Conservation (phyloP, 2,113 vertebrate genomes). For the Mandrillus leucophaeus region DNA sequence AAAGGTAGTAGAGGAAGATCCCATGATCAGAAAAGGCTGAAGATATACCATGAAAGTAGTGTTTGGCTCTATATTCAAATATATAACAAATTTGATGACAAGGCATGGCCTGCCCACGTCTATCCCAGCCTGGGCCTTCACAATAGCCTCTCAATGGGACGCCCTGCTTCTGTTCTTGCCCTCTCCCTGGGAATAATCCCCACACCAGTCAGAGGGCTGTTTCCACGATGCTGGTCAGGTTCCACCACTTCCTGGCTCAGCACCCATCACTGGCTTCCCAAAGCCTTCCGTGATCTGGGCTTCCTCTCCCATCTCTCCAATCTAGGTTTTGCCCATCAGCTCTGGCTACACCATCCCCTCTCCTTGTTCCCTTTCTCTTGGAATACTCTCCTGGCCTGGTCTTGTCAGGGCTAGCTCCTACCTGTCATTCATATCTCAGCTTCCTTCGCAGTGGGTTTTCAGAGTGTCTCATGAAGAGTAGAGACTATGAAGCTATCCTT, state of each 20-base stretch:
- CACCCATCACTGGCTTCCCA: not conserved
- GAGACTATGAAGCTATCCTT: not conserved
- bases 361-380: not conserved
- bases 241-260: not conserved
- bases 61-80: not conserved
- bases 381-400: not conserved
- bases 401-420: not conserved
- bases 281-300: not conserved
- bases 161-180: not conserved
- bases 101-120: not conserved
- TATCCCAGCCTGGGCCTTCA: not conserved
- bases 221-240: not conserved
- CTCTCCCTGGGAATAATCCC: not conserved
- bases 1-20: not conserved
- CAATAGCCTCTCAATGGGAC: not conserved
- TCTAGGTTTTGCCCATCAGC: not conserved
- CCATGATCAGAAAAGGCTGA: not conserved
- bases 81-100: not conserved
- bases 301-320: too few species aligned
- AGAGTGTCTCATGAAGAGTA: not conserved
- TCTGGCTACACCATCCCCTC: not conserved
- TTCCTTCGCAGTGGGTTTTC: not conserved
- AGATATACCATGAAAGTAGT: not conserved
- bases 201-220: not conserved
- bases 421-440: not conserved